Evolutionary conservation across 2,888 invertebrate species (phyloP).

Genomic region (Hirtodrosophila alboralis): DNA sequence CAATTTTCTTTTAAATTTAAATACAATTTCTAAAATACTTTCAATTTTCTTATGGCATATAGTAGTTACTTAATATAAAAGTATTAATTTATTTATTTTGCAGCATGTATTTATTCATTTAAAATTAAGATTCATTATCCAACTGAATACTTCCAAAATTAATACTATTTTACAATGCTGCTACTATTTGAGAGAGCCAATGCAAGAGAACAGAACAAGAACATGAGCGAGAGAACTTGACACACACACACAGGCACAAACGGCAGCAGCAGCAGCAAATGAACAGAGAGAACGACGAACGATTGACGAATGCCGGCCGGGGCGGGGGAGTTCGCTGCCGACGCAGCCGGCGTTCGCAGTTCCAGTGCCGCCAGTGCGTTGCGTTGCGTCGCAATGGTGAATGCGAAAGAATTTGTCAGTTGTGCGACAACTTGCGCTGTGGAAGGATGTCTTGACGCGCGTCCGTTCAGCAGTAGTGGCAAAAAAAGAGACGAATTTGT

Average conservation of each 20-base stretch:
- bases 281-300: conserved; percentile 39
- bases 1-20: no score
- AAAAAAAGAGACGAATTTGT: conserved; percentile 34
- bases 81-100: no score
- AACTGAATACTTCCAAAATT: not conserved
- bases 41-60: no score
- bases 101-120: no score
- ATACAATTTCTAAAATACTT: no score
- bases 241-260: conserved; percentile 54
- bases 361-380: conserved; percentile 53
- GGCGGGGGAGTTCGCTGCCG: conserved; percentile 38
- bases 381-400: no score
- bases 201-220: conserved; percentile 17
- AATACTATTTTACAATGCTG: conserved; percentile 40
- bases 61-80: no score
- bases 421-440: conserved; percentile 87
- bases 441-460: conserved; percentile 85
- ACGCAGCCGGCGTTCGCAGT: conserved; percentile 16
- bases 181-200: conserved; percentile 31
- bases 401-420: conserved; percentile 84
- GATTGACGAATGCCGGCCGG: conserved; percentile 43
- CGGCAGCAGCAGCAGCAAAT: conserved; percentile 50
- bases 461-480: conserved; percentile 64
- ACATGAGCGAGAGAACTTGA: conserved; percentile 14
- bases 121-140: no score